phyloP scores from a whole-genome alignment of 2,113 vertebrate genomes.

The Prolemur simus region DNA sequence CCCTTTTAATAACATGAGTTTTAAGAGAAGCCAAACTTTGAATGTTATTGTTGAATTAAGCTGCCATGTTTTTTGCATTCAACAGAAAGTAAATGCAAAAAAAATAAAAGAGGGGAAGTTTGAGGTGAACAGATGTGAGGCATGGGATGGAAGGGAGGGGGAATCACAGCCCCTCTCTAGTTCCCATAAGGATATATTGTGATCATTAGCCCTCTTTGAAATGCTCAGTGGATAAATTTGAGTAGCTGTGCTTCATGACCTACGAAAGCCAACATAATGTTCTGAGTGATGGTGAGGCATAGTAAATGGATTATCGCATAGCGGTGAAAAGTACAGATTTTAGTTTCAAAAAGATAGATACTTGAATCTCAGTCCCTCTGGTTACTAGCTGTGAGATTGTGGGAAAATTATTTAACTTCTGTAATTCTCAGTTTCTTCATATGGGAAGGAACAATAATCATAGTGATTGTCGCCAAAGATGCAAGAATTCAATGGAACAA shows the following conservation, averaged over 20 bases:
- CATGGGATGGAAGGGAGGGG: background rate
- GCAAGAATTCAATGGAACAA: background rate
- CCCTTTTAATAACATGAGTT: background rate
- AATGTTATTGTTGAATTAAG: background rate
- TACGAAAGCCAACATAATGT: background rate
- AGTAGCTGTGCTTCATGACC: background rate
- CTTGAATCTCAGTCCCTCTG: background rate
- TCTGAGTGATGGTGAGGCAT: background rate
- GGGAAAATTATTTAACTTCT: background rate
- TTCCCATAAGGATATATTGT: background rate
- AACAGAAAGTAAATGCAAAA: background rate
- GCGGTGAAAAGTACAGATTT: background rate
- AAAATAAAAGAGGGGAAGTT: background rate
- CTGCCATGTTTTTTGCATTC: background rate
- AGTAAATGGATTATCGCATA: background rate
- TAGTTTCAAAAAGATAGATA: background rate
- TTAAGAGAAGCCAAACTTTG: background rate
- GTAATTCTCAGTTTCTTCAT: background rate
- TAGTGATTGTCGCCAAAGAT: background rate
- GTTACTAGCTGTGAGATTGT: background rate
- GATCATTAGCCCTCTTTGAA: background rate
- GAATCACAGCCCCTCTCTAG: background rate
- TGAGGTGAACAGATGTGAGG: background rate
- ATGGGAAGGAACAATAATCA: background rate
- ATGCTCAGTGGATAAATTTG: background rate